Evolutionary conservation across 30 jellyfish, hydroid and myxozoan genomes (phyloP), one percentile per base, ranked within the genome.

Genomic region (Turritopsis dohrnii): DNA sequence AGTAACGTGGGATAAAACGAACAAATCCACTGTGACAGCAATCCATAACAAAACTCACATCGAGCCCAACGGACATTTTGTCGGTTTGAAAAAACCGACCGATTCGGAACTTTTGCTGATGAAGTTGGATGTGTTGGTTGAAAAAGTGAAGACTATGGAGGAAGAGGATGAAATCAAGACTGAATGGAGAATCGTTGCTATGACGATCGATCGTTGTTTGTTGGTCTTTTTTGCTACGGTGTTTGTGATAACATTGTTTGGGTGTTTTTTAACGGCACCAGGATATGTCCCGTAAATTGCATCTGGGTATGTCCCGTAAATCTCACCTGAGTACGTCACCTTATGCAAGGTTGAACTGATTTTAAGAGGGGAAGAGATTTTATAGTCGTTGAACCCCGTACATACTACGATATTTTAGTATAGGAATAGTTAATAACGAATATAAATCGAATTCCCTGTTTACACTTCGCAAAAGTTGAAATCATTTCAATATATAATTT

Each of bases 131-230:
- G 87, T 91, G 41, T 87, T 91, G 29, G 89, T 91, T 65, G 96
- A 81, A n/a, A 87, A 85, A 75, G 71, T 91, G 71, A 81, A 85
- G 52, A 23, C 83, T 19, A 94, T 87, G 76, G 96, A 91, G 13
- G 96, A 87, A 21, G 96, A 91, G 72, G 84, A 73, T 28, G 73
- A 60, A 71, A 71, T 81, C 0, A 84, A 84, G 52, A 87, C 86
- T 22, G 97, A 91, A 71, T 91, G 97, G 97, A 30, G 97, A 66
- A 91, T 87, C 28, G 97, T 87, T 54, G 97, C 97, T 1, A 91
- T 91, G 97, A 91, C 97, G 18, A 91, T 91, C 82, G 97, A 91
- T 79, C 83, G 82, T 4, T 87, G 93, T 79, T 81, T 91, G 65
- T 86, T 91, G 26, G 83, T 83, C 31, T 25, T 72, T 28, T 91